Conservation (phyloP, 1,140 invertebrate species). For the Zaprionus africanus region DNA sequence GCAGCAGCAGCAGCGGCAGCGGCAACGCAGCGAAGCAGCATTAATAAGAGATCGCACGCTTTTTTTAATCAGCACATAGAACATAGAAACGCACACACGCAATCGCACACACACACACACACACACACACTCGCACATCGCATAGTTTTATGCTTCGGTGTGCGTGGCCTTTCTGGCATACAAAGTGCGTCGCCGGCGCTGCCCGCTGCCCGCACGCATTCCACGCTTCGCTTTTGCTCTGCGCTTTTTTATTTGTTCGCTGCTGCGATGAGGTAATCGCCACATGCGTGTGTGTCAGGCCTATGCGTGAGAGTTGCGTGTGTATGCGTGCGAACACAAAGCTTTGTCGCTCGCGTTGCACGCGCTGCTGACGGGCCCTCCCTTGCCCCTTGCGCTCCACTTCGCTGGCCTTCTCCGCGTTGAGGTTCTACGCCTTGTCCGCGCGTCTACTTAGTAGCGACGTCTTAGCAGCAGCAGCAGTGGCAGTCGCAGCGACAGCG, state of each 20-base stretch:
- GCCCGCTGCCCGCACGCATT: slow-evolving; percentile 65
- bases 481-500: background rate
- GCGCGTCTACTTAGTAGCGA: slow-evolving; percentile 28
- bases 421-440: slow-evolving; percentile 36
- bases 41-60: slow-evolving; percentile 66
- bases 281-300: slow-evolving; percentile 56
- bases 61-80: slow-evolving; percentile 66
- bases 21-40: slow-evolving; percentile 28
- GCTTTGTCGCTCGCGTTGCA: slow-evolving; percentile 72
- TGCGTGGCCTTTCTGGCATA: slow-evolving; percentile 55
- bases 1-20: slow-evolving; percentile 30
- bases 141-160: slow-evolving; percentile 17
- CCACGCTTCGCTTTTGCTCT: slow-evolving; percentile 64
- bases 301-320: slow-evolving; percentile 44
- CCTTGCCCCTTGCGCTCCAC: slow-evolving; percentile 1
- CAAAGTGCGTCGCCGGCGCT: slow-evolving; percentile 37
- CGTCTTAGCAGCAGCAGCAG: slow-evolving; percentile 18
- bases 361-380: slow-evolving; percentile 55
- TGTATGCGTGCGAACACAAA: slow-evolving; percentile 53
- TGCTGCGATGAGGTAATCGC: slow-evolving; percentile 78
- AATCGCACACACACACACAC: slow-evolving; percentile 22
- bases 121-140: slow-evolving; percentile 6
- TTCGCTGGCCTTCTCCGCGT: slow-evolving; percentile 31
- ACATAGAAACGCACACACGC: slow-evolving; percentile 31
- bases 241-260: slow-evolving; percentile 58